Conservation (phyloP, 2,113 vertebrate species). For the Anhinga rufa region DNA sequence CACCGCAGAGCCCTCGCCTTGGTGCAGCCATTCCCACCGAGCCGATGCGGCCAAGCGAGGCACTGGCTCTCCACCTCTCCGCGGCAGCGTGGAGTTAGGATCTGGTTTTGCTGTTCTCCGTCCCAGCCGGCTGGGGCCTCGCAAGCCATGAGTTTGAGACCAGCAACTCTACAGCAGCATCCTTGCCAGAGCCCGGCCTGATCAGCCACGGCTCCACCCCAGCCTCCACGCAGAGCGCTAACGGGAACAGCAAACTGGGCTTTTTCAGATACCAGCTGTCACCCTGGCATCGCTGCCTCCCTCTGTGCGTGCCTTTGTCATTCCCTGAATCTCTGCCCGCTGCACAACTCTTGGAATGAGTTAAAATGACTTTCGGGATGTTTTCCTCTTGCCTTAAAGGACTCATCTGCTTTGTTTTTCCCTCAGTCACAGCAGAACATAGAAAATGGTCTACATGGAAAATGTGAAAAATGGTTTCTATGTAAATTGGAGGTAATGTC, state of each 20-base stretch:
- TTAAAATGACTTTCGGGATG: constrained; percentile 1
- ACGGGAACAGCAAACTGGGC: not conserved
- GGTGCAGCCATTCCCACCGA: not conserved
- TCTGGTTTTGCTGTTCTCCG: fast-evolving
- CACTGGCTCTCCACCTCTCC: not conserved
- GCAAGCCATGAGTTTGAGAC: not conserved
- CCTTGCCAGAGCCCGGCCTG: not conserved
- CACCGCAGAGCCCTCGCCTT: not conserved
- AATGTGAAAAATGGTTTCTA: constrained; percentile 14
- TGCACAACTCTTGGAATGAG: constrained; percentile 35
- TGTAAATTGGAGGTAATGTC: constrained; percentile 22
- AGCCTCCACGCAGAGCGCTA: not conserved
- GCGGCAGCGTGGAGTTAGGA: not conserved
- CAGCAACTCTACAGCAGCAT: not conserved
- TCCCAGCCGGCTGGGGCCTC: not conserved
- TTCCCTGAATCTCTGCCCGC: not conserved
- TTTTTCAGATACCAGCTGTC: constrained; percentile 44
- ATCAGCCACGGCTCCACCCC: not conserved
- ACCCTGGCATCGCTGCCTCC: not conserved
- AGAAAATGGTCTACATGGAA: not conserved
- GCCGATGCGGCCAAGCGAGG: fast-evolving
- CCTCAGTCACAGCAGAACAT: not conserved
- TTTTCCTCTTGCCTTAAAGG: constrained; percentile 42
- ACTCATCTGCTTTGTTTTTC: constrained; percentile 20
- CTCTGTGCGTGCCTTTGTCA: not conserved